Evolutionary conservation across 2,113 vertebrate genomes (phyloP).

Genomic region (Prunella himalayana): DNA sequence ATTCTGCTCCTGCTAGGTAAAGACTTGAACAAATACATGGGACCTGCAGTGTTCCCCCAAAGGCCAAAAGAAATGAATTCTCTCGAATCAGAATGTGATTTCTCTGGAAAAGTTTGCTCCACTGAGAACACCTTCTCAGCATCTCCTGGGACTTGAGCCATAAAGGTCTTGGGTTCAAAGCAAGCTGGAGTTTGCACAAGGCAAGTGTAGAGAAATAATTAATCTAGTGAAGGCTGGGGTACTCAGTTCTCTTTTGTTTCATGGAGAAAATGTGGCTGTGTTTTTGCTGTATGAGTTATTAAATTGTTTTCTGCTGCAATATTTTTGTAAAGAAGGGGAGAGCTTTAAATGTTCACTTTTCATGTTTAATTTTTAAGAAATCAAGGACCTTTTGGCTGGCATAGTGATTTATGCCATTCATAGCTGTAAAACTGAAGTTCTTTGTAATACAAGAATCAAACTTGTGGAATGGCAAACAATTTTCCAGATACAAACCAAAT

Average conservation of each 20-base stretch:
- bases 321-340: neutral
- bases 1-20: neutral
- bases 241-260: neutral
- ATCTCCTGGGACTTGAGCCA: slow-evolving; percentile 29
- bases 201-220: slow-evolving; percentile 6
- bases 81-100: slow-evolving; percentile 28
- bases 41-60: slow-evolving; percentile 43
- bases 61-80: slow-evolving; percentile 60
- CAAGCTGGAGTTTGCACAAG: neutral
- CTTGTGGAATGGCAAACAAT: neutral
- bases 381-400: neutral
- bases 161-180: slow-evolving; percentile 23
- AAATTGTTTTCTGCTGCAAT: neutral
- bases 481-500: neutral
- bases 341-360: neutral
- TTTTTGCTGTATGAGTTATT: neutral
- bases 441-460: neutral
- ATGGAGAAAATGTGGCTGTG: neutral
- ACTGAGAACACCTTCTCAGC: neutral
- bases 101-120: slow-evolving; percentile 29
- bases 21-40: slow-evolving; percentile 53
- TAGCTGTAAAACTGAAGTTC: neutral
- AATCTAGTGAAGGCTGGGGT: neutral
- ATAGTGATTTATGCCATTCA: neutral
- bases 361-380: neutral